Evolutionary conservation across 1,140 invertebrate species (phyloP), one percentile per base, ranked within the genome.

Genomic region (Archegozetes longisetosus): DNA sequence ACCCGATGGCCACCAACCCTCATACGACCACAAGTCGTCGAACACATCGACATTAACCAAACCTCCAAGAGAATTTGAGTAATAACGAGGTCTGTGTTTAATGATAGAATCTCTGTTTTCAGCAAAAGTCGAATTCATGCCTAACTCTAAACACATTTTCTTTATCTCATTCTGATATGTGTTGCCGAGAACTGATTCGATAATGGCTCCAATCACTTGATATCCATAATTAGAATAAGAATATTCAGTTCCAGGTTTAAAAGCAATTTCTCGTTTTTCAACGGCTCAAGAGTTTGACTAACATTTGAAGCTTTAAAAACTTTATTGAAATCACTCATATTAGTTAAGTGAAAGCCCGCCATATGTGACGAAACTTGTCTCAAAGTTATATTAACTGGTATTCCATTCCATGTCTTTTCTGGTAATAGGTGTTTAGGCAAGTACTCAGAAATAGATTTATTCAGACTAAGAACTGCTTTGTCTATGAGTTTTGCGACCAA

Each of bases 1-100:
- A 32, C 56, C 56, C 6, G 56, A 6, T n/a, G 56, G 52, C 56
- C 56, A 58, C 22, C 20, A 29, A 23, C 53, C 53, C 53, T 55
- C 53, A 23, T 22, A 20, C 6, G 6, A 9, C 6, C 47, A 28
- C 20, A 55, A 46, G 17, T 55, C 53, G 25, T 55, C 53, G 20
- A 40, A 9, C 32, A 40, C 6, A 40, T 40, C 32, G 32, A 6
- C 17, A 40, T 40, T 40, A 9, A 9, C 6, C 17, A 40, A 17
- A 9, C 6, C 32, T 9, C 6, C 17, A 9, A 17, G 32, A 6
- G 6, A 9, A 40, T 40, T 17, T 9, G 32, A 40, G 32, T 40
- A 40, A 40, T 40, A 40, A 9, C 32, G 6, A 17, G 32, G 32
- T 40, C 32, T 40, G 17, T 40, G 32, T 40, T 40, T 40, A 17